Conservation (phyloP, 2,113 vertebrate genomes). For the Monopterus albus region DNA sequence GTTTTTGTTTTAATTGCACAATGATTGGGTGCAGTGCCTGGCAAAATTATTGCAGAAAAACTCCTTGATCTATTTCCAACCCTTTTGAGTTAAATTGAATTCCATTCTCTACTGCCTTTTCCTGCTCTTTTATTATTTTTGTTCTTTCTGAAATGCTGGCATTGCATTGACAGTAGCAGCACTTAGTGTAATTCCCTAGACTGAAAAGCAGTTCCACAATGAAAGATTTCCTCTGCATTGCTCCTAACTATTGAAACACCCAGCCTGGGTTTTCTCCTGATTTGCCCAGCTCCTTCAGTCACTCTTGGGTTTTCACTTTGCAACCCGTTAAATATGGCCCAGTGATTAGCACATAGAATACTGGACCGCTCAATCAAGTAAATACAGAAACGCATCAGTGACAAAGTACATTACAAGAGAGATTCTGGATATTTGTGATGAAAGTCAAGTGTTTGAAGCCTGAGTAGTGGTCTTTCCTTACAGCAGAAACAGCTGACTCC, state of each 20-base stretch:
- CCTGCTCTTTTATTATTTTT: slow-evolving; percentile 78
- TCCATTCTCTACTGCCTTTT: slow-evolving; percentile 62
- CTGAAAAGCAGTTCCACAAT: slow-evolving; percentile 85
- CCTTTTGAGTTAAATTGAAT: slow-evolving; percentile 74
- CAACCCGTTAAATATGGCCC: slow-evolving; percentile 46
- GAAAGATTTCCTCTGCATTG: slow-evolving; percentile 80
- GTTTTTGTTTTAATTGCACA: slow-evolving; percentile 73
- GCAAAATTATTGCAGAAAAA: slow-evolving; percentile 64
- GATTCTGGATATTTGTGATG: slow-evolving; percentile 39
- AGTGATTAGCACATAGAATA: slow-evolving; percentile 48
- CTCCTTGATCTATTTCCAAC: slow-evolving; percentile 71
- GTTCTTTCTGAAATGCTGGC: slow-evolving; percentile 81
- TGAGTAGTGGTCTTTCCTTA: not conserved
- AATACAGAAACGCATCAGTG: not conserved
- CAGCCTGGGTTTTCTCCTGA: slow-evolving; percentile 48
- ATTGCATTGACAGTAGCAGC: slow-evolving; percentile 86
- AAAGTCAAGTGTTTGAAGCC: slow-evolving; percentile 32
- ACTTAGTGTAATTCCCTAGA: slow-evolving; percentile 88
- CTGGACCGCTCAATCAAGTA: slow-evolving; percentile 16
- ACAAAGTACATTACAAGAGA: slow-evolving; percentile 27
- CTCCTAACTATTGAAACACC: slow-evolving; percentile 38
- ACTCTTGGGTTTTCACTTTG: slow-evolving; percentile 41
- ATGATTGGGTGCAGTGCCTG: slow-evolving; percentile 54
- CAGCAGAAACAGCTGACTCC: slow-evolving; percentile 21
- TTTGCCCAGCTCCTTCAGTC: slow-evolving; percentile 44